These are phyloP conservation scores for Andrena camellia DNA, from an alignment of 2,888 invertebrate genomes.

Conservation along the genomic window DNA sequence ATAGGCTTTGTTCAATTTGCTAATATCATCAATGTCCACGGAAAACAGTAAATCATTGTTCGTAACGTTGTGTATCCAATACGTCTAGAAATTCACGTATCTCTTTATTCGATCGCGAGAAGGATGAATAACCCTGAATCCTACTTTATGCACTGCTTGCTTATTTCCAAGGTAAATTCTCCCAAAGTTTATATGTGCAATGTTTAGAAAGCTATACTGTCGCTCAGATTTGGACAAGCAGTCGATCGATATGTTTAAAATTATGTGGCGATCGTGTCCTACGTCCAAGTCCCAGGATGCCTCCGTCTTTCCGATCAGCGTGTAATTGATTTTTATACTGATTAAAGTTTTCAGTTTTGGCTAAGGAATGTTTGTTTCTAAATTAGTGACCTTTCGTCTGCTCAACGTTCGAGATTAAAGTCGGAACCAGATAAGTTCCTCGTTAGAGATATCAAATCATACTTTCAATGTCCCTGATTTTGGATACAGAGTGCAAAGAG, in stretches of 20 bases:
- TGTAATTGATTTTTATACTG: conserved; percentile 79
- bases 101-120: not conserved
- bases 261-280: conserved; percentile 80
- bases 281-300: conserved; percentile 83
- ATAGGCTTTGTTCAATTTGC: conserved; percentile 75
- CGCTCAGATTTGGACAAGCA: conserved; percentile 60
- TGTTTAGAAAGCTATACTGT: conserved; percentile 31
- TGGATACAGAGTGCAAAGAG: conserved; percentile 51
- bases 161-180: conserved; percentile 54
- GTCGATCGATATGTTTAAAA: conserved; percentile 78
- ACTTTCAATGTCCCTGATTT: conserved; percentile 48
- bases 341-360: conserved; percentile 58
- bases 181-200: conserved; percentile 37
- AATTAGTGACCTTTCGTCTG: not conserved
- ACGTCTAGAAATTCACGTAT: conserved; percentile 73
- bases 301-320: conserved; percentile 74
- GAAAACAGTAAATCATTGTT: conserved; percentile 73
- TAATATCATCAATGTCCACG: conserved; percentile 74
- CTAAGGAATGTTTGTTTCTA: conserved; percentile 30
- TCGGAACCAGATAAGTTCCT: not conserved
- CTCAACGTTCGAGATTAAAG: not conserved
- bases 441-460: not conserved
- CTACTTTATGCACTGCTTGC: conserved; percentile 45
- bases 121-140: conserved; percentile 5
- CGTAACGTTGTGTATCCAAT: conserved; percentile 84